Base-by-base conservation (phyloP, 2,888 invertebrate species). In the Pyrocoelia pectoralis region DNA sequence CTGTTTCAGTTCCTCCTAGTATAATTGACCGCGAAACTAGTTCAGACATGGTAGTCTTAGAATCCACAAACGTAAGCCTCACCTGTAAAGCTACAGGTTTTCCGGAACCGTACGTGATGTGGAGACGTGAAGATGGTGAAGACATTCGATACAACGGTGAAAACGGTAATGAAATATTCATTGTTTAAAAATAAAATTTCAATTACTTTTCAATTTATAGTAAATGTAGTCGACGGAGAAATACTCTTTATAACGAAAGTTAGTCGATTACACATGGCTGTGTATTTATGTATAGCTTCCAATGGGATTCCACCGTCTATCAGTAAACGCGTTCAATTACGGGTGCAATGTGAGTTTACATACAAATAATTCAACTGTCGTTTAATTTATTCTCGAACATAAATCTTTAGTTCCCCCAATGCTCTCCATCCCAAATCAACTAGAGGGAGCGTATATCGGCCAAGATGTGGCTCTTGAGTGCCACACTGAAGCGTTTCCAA, bases 241-340 rank as follows among this genome's bases (percentile, higher is more conserved):
- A 86, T 91, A 56, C 84, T 95, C 75, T 91, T 91, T 74, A 91
- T 95, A 74, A 89, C 90, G 61, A 94, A 94, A 85, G 94, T 95
- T 70, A 95, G 94, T 74, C 87, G 95, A 49, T 87, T 95, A 66
- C 95, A 95, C 80, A 95, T 95, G 95, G 95, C 94, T 17, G 92
- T 94, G 28, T 96, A 95, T 82, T 84, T 95, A 66, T 95, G 95
- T 83, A 95, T 95, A 70, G 97, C 97, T 10, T 93, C 93, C 61
- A 97, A 97, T 79, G 94, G 94, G 60, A 94, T 97, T 24, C 94
- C 94, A 19, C 95, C 95, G 8, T 93, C 94, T 51, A 94, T 93
- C 76, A 94, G 94, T 83, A 92, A 93, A 80, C 85, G 92, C 69
- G 91, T 94, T 59, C 88, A 91, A 73, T 86, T 94, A 43, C 88